Evolutionary conservation across 1,140 invertebrate genomes (phyloP).

Genomic region (Drosophila ironensis): DNA sequence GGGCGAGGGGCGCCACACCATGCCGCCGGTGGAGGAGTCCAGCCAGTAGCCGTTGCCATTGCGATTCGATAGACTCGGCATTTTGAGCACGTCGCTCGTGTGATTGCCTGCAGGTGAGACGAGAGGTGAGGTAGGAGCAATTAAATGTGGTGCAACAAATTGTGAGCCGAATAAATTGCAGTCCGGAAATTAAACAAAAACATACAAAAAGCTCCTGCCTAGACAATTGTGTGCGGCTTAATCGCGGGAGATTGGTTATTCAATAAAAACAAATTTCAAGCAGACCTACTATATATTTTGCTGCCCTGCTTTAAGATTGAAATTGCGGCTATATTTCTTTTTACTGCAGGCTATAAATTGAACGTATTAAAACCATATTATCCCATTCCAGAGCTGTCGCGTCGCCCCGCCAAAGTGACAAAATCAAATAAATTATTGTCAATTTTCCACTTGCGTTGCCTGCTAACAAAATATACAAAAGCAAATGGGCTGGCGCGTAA

Average conservation of each 20-base stretch:
- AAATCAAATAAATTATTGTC: slow-evolving; percentile 81
- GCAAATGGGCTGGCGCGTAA: slow-evolving; percentile 57
- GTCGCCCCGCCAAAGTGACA: slow-evolving; percentile 18
- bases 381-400: slow-evolving; percentile 3
- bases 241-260: neutral
- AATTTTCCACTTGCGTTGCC: slow-evolving; percentile 70
- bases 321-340: neutral
- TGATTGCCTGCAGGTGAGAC: slow-evolving; percentile 73
- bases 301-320: neutral
- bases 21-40: slow-evolving; percentile 79
- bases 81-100: slow-evolving; percentile 81
- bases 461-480: slow-evolving; percentile 7
- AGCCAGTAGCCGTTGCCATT: slow-evolving; percentile 81
- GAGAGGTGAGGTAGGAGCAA: slow-evolving; percentile 51
- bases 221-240: slow-evolving; percentile 22
- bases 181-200: slow-evolving; percentile 70
- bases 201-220: slow-evolving; percentile 38
- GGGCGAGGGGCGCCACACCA: slow-evolving; percentile 80
- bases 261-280: neutral
- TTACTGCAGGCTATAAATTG: slow-evolving; percentile 43
- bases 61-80: slow-evolving; percentile 81
- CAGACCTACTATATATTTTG: too few species aligned
- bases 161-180: slow-evolving; percentile 67
- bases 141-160: slow-evolving; percentile 78
- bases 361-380: slow-evolving; percentile 76